phyloP scores from a whole-genome alignment of 2,888 invertebrate species.

The Camponotus fellah region DNA sequence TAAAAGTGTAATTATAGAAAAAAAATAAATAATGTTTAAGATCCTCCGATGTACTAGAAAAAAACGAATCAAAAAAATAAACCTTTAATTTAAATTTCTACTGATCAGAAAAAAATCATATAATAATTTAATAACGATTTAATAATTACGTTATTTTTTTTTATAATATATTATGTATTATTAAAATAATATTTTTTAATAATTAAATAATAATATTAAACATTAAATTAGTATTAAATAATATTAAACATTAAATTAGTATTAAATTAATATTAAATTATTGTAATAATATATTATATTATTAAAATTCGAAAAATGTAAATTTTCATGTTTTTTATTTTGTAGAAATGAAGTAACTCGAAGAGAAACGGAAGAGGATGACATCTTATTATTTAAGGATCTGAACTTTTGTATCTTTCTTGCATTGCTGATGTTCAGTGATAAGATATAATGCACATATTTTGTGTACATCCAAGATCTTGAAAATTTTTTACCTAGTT shows the following conservation, averaged over 20 bases:
- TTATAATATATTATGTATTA: no score
- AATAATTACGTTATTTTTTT: background rate
- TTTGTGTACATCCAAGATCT: slow-evolving; percentile 23
- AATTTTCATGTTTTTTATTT: background rate
- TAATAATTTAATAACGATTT: background rate
- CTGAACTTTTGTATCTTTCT: background rate
- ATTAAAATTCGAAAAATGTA: background rate
- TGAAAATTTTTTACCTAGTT: no score
- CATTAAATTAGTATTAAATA: no score
- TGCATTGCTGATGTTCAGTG: background rate
- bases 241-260: no score
- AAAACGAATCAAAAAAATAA: background rate
- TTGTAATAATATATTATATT: no score
- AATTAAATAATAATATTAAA: no score
- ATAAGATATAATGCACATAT: background rate
- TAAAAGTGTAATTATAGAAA: background rate
- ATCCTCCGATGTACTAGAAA: background rate
- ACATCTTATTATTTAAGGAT: background rate
- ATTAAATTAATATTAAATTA: no score
- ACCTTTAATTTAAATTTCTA: background rate
- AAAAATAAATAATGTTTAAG: background rate
- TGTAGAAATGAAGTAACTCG: background rate
- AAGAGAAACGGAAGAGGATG: background rate
- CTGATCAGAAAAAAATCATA: background rate
- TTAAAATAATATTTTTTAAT: no score